Conservation (phyloP, 2,113 vertebrate genomes). For the Notechis scutatus region DNA sequence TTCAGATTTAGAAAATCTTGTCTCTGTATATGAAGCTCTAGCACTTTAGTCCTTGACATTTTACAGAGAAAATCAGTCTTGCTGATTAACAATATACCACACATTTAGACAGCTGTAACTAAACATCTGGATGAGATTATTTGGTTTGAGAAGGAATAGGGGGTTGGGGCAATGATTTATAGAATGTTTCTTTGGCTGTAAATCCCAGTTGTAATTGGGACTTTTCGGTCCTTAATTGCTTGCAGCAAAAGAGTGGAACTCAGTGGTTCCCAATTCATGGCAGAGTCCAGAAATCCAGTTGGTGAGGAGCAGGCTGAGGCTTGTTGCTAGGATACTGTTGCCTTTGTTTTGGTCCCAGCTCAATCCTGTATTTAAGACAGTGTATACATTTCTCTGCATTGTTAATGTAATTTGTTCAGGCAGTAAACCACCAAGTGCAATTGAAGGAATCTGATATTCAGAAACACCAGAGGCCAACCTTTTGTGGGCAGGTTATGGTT, state of each 20-base stretch:
- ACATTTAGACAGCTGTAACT: slow-evolving; percentile 61
- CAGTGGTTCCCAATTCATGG: slow-evolving; percentile 55
- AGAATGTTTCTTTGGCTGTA: slow-evolving; percentile 70
- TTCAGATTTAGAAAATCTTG: slow-evolving; percentile 32
- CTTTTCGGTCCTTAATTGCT: slow-evolving; percentile 69
- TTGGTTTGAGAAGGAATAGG: slow-evolving; percentile 58
- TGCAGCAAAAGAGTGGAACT: slow-evolving; percentile 55
- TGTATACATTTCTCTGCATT: slow-evolving; percentile 72
- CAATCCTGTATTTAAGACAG: slow-evolving; percentile 54
- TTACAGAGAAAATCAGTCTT: slow-evolving; percentile 52
- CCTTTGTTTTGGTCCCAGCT: slow-evolving; percentile 59
- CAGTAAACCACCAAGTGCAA: slow-evolving; percentile 70
- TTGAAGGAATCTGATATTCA: slow-evolving; percentile 51
- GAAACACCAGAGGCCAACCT: slow-evolving; percentile 54
- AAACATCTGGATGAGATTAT: slow-evolving; percentile 76
- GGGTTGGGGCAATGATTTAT: slow-evolving; percentile 64
- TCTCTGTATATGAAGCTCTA: slow-evolving; percentile 37
- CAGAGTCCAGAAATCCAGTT: slow-evolving; percentile 22
- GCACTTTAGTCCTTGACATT: slow-evolving; percentile 38
- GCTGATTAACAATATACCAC: slow-evolving; percentile 59
- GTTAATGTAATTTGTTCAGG: slow-evolving; percentile 72
- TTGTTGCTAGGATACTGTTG: slow-evolving; percentile 45
- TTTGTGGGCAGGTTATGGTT: slow-evolving; percentile 70
- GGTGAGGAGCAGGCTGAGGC: background rate
- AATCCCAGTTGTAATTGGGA: slow-evolving; percentile 74